phyloP scores from a whole-genome alignment of 2,113 vertebrate species.

The Oryzias woworae region DNA sequence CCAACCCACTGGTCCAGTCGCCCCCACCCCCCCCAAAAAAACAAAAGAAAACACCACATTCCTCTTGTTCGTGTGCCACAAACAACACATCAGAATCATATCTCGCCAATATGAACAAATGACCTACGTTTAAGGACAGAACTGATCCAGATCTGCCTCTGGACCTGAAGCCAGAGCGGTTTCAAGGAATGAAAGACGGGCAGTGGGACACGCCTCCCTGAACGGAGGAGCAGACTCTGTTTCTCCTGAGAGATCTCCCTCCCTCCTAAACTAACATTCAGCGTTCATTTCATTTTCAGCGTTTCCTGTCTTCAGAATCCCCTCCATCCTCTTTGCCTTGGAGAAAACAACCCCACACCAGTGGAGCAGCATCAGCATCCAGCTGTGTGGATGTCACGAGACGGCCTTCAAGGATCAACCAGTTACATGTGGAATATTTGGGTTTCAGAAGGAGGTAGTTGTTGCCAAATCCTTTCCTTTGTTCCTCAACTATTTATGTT shows the following conservation, averaged over 20 bases:
- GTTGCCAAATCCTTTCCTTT: conserved; percentile 74
- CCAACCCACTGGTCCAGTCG: not conserved
- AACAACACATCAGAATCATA: conserved; percentile 19
- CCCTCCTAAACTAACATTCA: conserved; percentile 9
- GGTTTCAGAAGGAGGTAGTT: conserved; percentile 37
- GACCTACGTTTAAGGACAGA: conserved; percentile 2
- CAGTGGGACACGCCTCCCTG: not conserved
- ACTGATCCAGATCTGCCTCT: conserved; percentile 21
- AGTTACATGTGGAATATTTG: conserved; percentile 40
- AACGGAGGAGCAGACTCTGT: conserved; percentile 6
- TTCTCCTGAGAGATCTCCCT: conserved; percentile 22
- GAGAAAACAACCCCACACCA: conserved; percentile 1
- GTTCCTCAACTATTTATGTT: conserved; percentile 63
- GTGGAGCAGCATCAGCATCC: conserved; percentile 30
- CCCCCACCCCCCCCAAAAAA: not conserved
- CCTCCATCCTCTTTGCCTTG: conserved; percentile 46
- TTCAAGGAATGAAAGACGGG: conserved; percentile 6
- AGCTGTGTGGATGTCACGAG: conserved; percentile 48
- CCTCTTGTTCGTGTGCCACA: conserved; percentile 16
- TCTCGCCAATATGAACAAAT: conserved; percentile 16
- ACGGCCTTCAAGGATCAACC: conserved; percentile 47
- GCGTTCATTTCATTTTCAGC: conserved; percentile 17
- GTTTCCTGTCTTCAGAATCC: conserved; percentile 15
- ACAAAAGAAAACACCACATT: conserved; percentile 7
- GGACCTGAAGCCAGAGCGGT: conserved; percentile 42